Base-by-base conservation (phyloP, 2,888 invertebrate species). In the Cremastobaeus sp. region DNA sequence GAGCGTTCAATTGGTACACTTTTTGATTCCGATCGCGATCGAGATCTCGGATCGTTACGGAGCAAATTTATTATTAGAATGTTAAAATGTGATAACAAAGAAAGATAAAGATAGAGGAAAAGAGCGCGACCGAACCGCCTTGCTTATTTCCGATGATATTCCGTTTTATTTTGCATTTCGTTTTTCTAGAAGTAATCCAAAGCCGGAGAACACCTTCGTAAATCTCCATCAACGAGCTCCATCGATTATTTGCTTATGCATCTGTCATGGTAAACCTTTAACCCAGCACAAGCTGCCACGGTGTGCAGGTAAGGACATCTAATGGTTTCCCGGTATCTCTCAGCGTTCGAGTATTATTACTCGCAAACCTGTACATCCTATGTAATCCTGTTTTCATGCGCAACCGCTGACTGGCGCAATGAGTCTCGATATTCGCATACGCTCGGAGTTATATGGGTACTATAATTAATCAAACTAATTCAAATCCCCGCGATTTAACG, bases 241-340 rank as follows among this genome's bases (percentile, higher is more conserved):
- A 57, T 70, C 59, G 60, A 74, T 70, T 74, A 74, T 70, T 74
- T 70, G 60, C 43, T 74, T 39, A 65, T 59, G 54, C 65, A 74
- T 74, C 64, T 59, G 65, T 74, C 57, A 71, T 66, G 50, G 47
- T 66, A 62, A 66, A 75, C 70, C 74, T 75, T 75, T 75, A 70
- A 75, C 74, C 66, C 66, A 52, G 48, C 65, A 65, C 54, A 32
- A 32, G 37, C 43, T 28, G 39, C 59, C 45, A 54, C 35, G 60
- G 57, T 45, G 52, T 55, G 57, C 52, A 37, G 43, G 41, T 57
- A 69, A 57, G 52, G 30, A 48, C 47, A 39, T 14, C 59, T 70
- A 74, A 74, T 74, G 69, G 74, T 45, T 70, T 69, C 70, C 35
- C 55, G 57, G 70, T 62, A 71, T 71, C 66, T 52, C 68, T 74